Evolutionary conservation across 2,113 vertebrate genomes (phyloP), one percentile per base, ranked within the genome.

Genomic region (Okapia johnstoni): DNA sequence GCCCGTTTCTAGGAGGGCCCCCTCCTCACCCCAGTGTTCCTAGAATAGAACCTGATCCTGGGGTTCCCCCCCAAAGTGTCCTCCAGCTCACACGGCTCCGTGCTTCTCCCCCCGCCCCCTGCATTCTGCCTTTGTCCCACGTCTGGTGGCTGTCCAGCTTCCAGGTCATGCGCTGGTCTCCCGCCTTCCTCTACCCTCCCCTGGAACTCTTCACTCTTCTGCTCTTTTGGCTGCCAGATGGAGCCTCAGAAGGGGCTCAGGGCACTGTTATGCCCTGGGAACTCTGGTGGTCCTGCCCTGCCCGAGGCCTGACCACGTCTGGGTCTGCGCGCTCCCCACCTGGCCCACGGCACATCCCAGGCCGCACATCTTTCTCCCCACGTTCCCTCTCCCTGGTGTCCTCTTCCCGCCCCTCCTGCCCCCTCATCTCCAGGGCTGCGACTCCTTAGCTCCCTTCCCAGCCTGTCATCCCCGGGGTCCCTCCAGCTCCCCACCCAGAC

Each of bases 191-290:
- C 25, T 33, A 2, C 70, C 11, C 17, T 55, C 19, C 79, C 60
- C 54, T 7, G 7, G 26, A 66, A 6, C 15, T 23, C 52, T 23
- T 30, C n/a, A 26, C 14, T 40, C 40, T 40, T 40, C 19, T 2
- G 11, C 36, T 93, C 55, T 81, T 57, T 36, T 11, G 73, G 83
- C 58, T 86, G 43, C 43, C 33, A n/a, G 50, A 2, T 16, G 14
- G 7, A 57, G 66, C 36, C 48, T 10, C 7, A 36, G 48, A 58
- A 43, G n/a, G 26, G 48, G 15, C 48, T 81, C 33, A 50, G 3
- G 57, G 33, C 15, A 3, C 43, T 5, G 0, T 4, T 33, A 15
- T 26, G 9, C 1, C 0, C 52, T 50, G 28, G 55, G 36, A 17
- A 54, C 40, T 63, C 48, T 23, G 4, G 6, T 4, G 48, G 48